Evolutionary conservation across 35 echinoderm and acorn worm species (phyloP).

Genomic region (Anneissia japonica): DNA sequence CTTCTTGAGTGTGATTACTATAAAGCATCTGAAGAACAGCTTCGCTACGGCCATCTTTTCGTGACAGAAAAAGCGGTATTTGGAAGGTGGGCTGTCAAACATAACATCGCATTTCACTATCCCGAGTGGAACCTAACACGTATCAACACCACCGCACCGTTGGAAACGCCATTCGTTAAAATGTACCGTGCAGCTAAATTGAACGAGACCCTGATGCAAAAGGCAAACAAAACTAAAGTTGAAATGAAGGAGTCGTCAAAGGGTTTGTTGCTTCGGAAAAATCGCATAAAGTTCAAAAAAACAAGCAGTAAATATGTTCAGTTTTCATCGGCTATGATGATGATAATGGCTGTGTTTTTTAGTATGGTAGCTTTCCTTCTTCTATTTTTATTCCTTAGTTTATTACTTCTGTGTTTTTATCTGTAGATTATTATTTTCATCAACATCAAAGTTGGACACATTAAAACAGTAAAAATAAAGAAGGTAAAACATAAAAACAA

Average conservation of each 20-base stretch:
- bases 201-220: constrained; percentile 50
- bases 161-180: constrained; percentile 90
- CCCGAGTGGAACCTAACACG: constrained; percentile 79
- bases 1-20: constrained; percentile 88
- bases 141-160: constrained; percentile 42
- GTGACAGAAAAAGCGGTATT: constrained; percentile 98
- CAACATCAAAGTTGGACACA: too few species aligned
- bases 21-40: constrained; percentile 68
- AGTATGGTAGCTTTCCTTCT: constrained; percentile 90
- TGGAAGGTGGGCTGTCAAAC: constrained; percentile 71
- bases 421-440: neutral
- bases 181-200: constrained; percentile 80
- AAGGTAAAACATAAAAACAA: too few species aligned
- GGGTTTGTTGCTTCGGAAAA: constrained; percentile 41
- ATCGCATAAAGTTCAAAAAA: constrained; percentile 50
- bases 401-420: constrained; percentile 95
- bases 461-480: too few species aligned
- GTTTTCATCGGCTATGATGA: constrained; percentile 89
- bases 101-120: constrained; percentile 86
- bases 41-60: constrained; percentile 80
- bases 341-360: constrained; percentile 88
- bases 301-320: constrained; percentile 87
- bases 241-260: constrained; percentile 43
- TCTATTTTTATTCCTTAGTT: constrained; percentile 90
- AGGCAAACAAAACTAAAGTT: constrained; percentile 26